phyloP scores from a whole-genome alignment of 2,888 invertebrate species.

The Ectropis crepuscularia region DNA sequence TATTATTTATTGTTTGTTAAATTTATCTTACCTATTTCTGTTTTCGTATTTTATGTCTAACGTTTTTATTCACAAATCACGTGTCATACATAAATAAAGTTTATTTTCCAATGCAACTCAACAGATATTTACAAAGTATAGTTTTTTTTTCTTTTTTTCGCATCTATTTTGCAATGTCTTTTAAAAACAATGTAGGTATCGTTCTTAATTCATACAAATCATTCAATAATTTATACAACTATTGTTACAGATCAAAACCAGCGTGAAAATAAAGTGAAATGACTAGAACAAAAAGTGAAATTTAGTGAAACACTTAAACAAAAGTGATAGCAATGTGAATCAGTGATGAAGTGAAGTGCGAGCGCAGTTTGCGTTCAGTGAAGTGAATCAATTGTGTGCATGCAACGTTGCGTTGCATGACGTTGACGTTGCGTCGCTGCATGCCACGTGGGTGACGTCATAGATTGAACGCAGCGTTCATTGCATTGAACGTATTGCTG shows the following conservation, averaged over 20 bases:
- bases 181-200: no score
- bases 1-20: no score
- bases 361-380: slow-evolving; percentile 27
- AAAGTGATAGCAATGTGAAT: slow-evolving; percentile 44
- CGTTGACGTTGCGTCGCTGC: slow-evolving; percentile 26
- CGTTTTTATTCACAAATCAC: no score
- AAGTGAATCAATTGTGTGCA: slow-evolving; percentile 6
- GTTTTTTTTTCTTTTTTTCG: no score
- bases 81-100: no score
- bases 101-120: no score
- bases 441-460: slow-evolving; percentile 3
- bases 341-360: slow-evolving; percentile 41
- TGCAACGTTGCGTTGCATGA: slow-evolving; percentile 20
- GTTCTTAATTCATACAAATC: not conserved
- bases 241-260: slow-evolving; percentile 34
- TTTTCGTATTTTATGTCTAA: no score
- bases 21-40: no score
- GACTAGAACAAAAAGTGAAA: slow-evolving; percentile 38
- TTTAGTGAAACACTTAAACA: slow-evolving; percentile 42
- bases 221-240: slow-evolving; percentile 8
- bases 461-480: slow-evolving; percentile 20
- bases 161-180: no score
- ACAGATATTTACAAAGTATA: no score
- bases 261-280: slow-evolving; percentile 31
- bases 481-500: slow-evolving; percentile 36